Conservation (phyloP, 2,888 invertebrate genomes). For the Synanthedon myopaeformis region DNA sequence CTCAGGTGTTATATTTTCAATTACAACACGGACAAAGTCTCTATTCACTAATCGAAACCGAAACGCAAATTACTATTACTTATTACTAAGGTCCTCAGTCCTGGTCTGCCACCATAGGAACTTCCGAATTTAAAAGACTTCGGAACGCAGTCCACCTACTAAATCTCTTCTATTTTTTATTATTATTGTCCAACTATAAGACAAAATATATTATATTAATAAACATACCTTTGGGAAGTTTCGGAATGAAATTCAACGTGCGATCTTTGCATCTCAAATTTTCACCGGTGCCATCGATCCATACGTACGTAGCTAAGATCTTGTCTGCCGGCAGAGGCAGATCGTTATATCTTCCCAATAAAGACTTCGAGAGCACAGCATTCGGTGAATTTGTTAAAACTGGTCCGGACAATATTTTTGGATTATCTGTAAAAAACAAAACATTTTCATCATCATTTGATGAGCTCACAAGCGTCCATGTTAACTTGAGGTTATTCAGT, state of each 20-base stretch:
- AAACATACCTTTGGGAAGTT: constrained; percentile 76
- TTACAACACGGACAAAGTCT: too few relatives aligned
- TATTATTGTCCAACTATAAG: background rate
- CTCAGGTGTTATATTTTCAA: too few relatives aligned
- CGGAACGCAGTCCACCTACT: too few relatives aligned
- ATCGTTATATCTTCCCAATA: constrained; percentile 79
- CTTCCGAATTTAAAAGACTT: too few relatives aligned
- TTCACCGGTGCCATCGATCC: constrained; percentile 95
- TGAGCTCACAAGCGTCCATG: too few relatives aligned
- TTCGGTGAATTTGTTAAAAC: constrained; percentile 79
- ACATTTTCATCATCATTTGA: too few relatives aligned
- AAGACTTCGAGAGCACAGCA: constrained; percentile 82
- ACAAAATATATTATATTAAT: constrained; percentile 58
- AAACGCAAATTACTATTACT: too few relatives aligned
- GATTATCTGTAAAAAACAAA: constrained; percentile 39
- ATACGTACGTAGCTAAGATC: constrained; percentile 89
- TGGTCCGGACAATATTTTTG: constrained; percentile 59
- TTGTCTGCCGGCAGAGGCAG: constrained; percentile 82
- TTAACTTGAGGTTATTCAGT: too few relatives aligned
- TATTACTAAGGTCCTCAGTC: too few relatives aligned
- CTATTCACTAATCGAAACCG: too few relatives aligned
- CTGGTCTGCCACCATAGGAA: too few relatives aligned
- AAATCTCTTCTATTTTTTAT: constrained; percentile 10
- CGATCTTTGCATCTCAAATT: constrained; percentile 88
- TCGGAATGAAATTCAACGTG: constrained; percentile 86